Evolutionary conservation across 2,797 vertebrate species (phyloP), one percentile per base, ranked within the genome.

Genomic region (Enteromius treurensis): DNA sequence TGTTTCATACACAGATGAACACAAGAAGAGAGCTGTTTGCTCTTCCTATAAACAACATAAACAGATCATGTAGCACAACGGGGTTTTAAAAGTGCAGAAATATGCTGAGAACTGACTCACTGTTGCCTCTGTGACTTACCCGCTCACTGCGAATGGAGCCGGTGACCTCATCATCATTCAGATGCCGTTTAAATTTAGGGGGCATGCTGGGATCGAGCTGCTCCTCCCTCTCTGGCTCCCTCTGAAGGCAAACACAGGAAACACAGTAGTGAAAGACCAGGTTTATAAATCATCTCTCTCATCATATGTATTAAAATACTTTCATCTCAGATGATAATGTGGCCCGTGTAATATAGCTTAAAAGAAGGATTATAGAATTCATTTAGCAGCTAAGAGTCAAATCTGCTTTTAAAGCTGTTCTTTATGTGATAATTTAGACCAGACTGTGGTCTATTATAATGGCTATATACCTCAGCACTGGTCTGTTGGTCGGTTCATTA

Each of bases 141-240:
- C 98, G 95, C 91, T 99, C 98, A 53, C 98, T 99, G 92, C 96
- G 97, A 87, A 98, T 93, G 37, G 98, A 99, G 82, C 98, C 98
- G 0, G 98, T 98, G 90, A 99, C 97, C 87, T 99, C 98, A 0
- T 99, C 97, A 5, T 99, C 97, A 47, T 99, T 97, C 80, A 99
- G 94, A 92, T 99, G 98, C 88, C 97, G 94, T 91, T 99, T 99
- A 91, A 99, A 99, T 91, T 99, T 99, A 83, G 98, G 97, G 88
- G 98, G 98, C 98, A 99, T 99, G 87, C 86, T 94, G 92, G 93
- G 90, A 85, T 94, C 93, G 68, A 89, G 90, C 89, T 92, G 94
- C 91, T 96, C 94, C 95, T 94, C 94, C 93, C 68, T 90, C 88
- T 95, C 94, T 89, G 94, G 94, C 91, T 95, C 93, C 94, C 94